Evolutionary conservation across 2,113 vertebrate genomes (phyloP).

Genomic region (Parotia lawesii): DNA sequence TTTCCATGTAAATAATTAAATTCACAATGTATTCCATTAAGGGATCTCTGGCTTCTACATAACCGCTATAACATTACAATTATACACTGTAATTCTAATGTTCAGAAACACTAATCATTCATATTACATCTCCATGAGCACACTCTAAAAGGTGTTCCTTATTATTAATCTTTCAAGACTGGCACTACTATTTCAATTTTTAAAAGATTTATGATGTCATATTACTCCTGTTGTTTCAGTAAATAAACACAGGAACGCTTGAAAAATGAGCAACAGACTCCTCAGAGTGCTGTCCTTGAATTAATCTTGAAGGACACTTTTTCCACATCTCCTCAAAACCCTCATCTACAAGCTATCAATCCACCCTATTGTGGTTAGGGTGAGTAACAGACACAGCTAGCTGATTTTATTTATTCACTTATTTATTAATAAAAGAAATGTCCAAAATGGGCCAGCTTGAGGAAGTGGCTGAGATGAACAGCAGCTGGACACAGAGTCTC

Average conservation of each 20-base stretch:
- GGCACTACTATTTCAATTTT: slow-evolving; percentile 66
- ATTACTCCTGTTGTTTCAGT: slow-evolving; percentile 57
- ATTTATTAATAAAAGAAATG: background rate
- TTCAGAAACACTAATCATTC: slow-evolving; percentile 64
- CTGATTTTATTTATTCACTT: slow-evolving; percentile 15
- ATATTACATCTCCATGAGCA: slow-evolving; percentile 51
- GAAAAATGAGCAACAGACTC: slow-evolving; percentile 49
- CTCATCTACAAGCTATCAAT: slow-evolving; percentile 2
- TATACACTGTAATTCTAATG: slow-evolving; percentile 54
- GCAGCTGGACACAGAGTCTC: background rate
- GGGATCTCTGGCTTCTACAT: slow-evolving; percentile 17
- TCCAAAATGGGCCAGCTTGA: background rate
- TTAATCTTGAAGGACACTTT: slow-evolving; percentile 33
- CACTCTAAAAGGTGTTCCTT: slow-evolving; percentile 51
- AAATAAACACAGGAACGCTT: slow-evolving; percentile 50
- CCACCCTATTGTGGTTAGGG: background rate
- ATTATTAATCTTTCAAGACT: slow-evolving; percentile 70
- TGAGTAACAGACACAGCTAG: background rate
- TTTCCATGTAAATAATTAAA: slow-evolving; percentile 48
- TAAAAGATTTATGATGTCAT: slow-evolving; percentile 56
- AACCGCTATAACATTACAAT: slow-evolving; percentile 30
- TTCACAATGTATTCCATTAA: slow-evolving; percentile 25
- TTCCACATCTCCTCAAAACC: slow-evolving; percentile 4
- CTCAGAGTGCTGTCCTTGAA: slow-evolving; percentile 46
- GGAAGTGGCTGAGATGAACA: background rate